These are phyloP conservation scores for Eremobia ochroleuca DNA, from an alignment of 2,888 invertebrate species.

Conservation along the genomic window DNA sequence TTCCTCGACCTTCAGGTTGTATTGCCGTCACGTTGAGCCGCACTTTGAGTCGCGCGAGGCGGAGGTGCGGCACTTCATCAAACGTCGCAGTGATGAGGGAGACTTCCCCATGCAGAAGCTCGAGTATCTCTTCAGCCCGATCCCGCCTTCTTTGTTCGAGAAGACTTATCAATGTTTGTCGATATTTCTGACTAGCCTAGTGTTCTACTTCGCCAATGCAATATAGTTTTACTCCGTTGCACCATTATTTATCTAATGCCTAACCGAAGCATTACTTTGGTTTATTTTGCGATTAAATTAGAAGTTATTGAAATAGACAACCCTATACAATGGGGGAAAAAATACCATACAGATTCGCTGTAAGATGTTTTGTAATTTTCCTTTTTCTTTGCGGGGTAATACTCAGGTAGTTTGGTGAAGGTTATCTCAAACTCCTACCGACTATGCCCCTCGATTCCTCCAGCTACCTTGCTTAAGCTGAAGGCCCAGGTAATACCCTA, in stretches of 20 bases:
- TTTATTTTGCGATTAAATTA: not conserved
- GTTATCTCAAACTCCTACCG: not conserved
- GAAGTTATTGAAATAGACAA: not conserved
- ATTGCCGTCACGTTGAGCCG: constrained; percentile 86
- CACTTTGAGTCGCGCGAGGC: constrained; percentile 80
- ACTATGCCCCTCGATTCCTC: not conserved
- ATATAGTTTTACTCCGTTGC: not conserved
- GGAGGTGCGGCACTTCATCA: constrained; percentile 83
- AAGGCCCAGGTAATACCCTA: not conserved
- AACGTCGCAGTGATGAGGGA: constrained; percentile 81
- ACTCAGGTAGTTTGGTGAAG: not conserved
- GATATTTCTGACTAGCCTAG: not conserved
- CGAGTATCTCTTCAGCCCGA: constrained; percentile 79
- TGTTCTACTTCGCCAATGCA: not conserved
- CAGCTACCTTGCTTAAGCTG: not conserved
- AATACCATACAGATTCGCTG: not conserved
- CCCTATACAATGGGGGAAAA: too few relatives aligned
- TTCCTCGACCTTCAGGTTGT: constrained; percentile 76
- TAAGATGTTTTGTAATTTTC: too few relatives aligned
- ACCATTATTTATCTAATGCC: not conserved
- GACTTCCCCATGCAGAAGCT: constrained; percentile 82
- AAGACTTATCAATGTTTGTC: constrained; percentile 86
- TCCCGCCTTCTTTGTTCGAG: constrained; percentile 80
- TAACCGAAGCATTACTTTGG: not conserved
- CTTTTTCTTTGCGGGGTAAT: not conserved